Base-by-base conservation (phyloP, 2,888 invertebrate genomes). In the Oxyteleia sp. region DNA sequence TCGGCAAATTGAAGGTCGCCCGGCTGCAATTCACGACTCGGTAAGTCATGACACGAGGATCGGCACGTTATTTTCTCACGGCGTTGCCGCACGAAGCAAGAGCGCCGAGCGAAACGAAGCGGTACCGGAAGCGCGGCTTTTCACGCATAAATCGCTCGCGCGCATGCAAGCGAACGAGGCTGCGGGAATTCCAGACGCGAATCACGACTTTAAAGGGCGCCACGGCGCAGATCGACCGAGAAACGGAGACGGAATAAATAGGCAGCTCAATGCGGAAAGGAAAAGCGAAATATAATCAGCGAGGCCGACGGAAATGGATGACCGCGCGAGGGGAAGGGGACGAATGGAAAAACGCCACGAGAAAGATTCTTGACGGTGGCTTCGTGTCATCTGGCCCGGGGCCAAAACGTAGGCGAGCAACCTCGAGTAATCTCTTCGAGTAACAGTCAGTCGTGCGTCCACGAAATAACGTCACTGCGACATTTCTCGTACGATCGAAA, bases 121-220 rank as follows among this genome's bases (percentile, higher is more conserved):
- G 53, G 53, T 66, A 71, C 72, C 66, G 72, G 66, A 72, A 76
- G 53, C 55, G 57, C 45, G 45, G 55, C 68, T 61, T 82, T 75
- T 68, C n/a, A n/a, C n/a, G n/a, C n/a, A n/a, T n/a, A n/a, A n/a
- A n/a, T n/a, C n/a, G n/a, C n/a, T n/a, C n/a, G n/a, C n/a, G n/a
- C n/a, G n/a, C n/a, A n/a, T n/a, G n/a, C n/a, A n/a, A n/a, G n/a
- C n/a, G n/a, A n/a, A 41, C 47, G 29, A 47, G 68, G 32, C 47
- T 69, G 61, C 43, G 49, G 23, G 76, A 57, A 81, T 63, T 64
- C 68, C 57, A 45, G 57, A 53, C 78, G 59, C 63, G 79, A 66
- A 61, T 79, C 66, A 63, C 53, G 79, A 64, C 57, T 84, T 78
- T 64, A 84, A 85, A 68, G 85, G 75, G 74, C 68, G 49, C 18